phyloP scores from a whole-genome alignment of 2,797 vertebrate species.

The Syngnathus acus region DNA sequence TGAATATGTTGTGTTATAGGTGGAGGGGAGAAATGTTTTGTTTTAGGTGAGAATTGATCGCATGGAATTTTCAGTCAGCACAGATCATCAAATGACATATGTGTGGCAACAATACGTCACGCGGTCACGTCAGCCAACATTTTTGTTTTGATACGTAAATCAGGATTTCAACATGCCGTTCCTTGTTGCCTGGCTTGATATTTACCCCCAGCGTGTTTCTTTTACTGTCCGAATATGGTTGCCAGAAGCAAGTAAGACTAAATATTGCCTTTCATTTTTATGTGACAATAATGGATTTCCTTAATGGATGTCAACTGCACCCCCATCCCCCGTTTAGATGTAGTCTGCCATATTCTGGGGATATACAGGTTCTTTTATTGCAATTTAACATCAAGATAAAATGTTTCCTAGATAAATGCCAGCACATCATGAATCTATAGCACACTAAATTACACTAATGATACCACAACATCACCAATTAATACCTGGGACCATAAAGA shows the following conservation, averaged over 20 bases:
- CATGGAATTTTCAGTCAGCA: constrained; percentile 5
- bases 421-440: constrained; percentile 65
- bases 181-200: not conserved
- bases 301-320: constrained; percentile 75
- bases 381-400: constrained; percentile 78
- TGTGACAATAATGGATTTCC: constrained; percentile 76
- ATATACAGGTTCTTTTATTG: constrained; percentile 73
- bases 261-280: constrained; percentile 76
- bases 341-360: constrained; percentile 60
- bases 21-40: constrained; percentile 78
- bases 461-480: constrained; percentile 73
- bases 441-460: constrained; percentile 74
- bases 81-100: constrained; percentile 12
- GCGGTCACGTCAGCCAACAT: constrained; percentile 1
- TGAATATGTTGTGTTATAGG: constrained; percentile 92
- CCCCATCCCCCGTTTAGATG: constrained; percentile 57
- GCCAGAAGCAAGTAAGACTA: constrained; percentile 64
- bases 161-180: constrained; percentile 5
- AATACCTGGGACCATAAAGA: constrained; percentile 68
- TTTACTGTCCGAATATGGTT: constrained; percentile 52
- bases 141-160: constrained; percentile 20
- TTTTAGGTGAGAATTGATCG: constrained; percentile 66
- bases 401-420: constrained; percentile 78
- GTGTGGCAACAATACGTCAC: constrained; percentile 6
- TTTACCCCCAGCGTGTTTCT: constrained; percentile 11